Percentiles rank a stretch among this genome's conserved stretches.
phyloP scores from a whole-genome alignment of 2,113 vertebrate species.

The Addax nasomaculatus region DNA sequence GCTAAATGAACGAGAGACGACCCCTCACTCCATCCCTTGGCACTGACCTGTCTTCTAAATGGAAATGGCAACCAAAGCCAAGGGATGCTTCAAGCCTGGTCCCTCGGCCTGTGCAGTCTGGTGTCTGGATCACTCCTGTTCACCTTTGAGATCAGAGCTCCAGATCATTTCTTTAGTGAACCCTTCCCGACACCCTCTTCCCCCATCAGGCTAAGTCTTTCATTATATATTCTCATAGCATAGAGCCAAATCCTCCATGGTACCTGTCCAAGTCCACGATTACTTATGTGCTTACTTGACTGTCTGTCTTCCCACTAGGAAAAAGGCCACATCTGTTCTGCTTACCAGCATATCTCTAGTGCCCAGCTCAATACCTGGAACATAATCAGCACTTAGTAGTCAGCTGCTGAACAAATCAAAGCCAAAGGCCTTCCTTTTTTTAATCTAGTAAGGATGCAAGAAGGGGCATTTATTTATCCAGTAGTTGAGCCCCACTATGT shows the following conservation, averaged over 20 bases:
- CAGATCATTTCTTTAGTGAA: neutral
- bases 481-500: neutral
- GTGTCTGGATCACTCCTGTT: neutral
- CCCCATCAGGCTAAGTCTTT: neutral
- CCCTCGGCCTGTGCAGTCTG: neutral
- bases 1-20: neutral
- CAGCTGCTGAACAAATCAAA: neutral
- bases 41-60: neutral
- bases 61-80: neutral
- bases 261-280: neutral
- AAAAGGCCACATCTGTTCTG: neutral
- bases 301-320: neutral
- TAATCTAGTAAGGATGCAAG: neutral
- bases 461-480: neutral
- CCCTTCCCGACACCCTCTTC: neutral
- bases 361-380: neutral
- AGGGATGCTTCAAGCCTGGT: fast-evolving
- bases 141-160: neutral
- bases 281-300: neutral
- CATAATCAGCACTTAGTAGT: neutral
- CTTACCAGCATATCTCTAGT: neutral
- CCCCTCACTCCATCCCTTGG: neutral
- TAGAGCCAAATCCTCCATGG: neutral
- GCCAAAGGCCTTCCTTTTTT: neutral
- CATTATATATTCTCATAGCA: neutral